A percentile compares a stretch with the other conserved stretches of the same genome.
Evolutionary conservation across 2,113 vertebrate species (phyloP).

Genomic region (Sebastes fasciatus): DNA sequence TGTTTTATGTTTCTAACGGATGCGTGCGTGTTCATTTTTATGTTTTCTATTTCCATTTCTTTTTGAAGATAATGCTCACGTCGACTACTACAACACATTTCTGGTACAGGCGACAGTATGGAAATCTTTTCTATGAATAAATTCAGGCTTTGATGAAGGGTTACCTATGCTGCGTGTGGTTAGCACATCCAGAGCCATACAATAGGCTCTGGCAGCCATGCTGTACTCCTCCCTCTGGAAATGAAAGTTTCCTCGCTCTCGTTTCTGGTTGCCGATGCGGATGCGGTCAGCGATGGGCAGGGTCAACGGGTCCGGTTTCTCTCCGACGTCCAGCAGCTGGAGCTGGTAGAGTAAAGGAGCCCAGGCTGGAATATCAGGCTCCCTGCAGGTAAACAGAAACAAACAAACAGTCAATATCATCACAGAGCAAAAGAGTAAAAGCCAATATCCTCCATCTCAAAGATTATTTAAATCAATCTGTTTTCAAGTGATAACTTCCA

Average conservation of each 20-base stretch:
- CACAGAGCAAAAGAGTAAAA: background rate
- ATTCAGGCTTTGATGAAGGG: slow-evolving; percentile 8
- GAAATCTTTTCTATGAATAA: slow-evolving; percentile 44
- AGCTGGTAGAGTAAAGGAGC: slow-evolving; percentile 87
- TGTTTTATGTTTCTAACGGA: background rate
- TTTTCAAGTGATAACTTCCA: background rate
- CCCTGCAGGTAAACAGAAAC: slow-evolving; percentile 65
- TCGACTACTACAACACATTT: slow-evolving; percentile 3
- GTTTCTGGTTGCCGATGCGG: slow-evolving; percentile 85
- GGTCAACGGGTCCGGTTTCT: slow-evolving; percentile 77
- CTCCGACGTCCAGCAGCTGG: slow-evolving; percentile 84
- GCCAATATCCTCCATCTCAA: background rate
- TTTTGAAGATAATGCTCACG: slow-evolving; percentile 23
- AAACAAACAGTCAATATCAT: slow-evolving; percentile 9
- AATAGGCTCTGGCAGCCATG: slow-evolving; percentile 85
- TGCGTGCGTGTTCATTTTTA: background rate
- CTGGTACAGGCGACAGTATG: background rate
- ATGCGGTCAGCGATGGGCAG: slow-evolving; percentile 83
- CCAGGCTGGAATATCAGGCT: slow-evolving; percentile 86
- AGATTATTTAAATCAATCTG: slow-evolving; percentile 3
- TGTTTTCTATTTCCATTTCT: slow-evolving; percentile 22
- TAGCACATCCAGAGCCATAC: slow-evolving; percentile 85
- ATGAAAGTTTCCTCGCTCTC: slow-evolving; percentile 89
- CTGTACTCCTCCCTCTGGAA: slow-evolving; percentile 87
- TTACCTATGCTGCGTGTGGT: slow-evolving; percentile 81